These are phyloP conservation scores for Cataglyphis livida DNA, from an alignment of 2,888 invertebrate genomes.

Conservation along the genomic window DNA sequence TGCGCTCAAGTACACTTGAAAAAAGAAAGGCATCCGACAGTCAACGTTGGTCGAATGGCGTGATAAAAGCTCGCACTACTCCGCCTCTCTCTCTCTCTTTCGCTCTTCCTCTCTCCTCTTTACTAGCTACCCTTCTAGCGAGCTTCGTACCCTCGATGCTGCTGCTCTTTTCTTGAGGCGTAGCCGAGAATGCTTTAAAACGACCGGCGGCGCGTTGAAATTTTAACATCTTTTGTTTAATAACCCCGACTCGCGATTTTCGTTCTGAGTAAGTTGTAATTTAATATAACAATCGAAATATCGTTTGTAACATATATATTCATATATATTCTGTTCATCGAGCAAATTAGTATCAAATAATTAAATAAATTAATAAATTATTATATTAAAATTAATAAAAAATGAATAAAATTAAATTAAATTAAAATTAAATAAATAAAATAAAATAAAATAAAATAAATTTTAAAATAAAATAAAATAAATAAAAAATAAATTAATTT, in stretches of 20 bases:
- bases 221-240: conserved; percentile 55
- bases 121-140: background rate
- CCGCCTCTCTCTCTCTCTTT: background rate
- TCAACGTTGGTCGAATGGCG: conserved; percentile 34
- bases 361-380: too few species aligned
- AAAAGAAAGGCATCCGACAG: conserved; percentile 29
- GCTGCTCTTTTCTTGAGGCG: conserved; percentile 21
- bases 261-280: conserved; percentile 14
- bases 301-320: background rate
- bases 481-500: background rate
- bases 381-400: too few species aligned
- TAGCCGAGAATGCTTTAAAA: conserved; percentile 42
- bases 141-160: background rate
- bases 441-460: too few species aligned
- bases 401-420: too few species aligned
- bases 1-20: conserved; percentile 28
- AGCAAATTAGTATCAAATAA: background rate
- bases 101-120: background rate
- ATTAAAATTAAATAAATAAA: too few species aligned
- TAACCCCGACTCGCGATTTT: conserved; percentile 33
- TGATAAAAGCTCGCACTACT: conserved; percentile 45
- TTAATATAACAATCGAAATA: background rate
- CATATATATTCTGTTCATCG: too few species aligned
- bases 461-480: too few species aligned
- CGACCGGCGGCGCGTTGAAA: conserved; percentile 49